Evolutionary conservation across 2,888 invertebrate genomes (phyloP).

Genomic region (Xanthia togata): DNA sequence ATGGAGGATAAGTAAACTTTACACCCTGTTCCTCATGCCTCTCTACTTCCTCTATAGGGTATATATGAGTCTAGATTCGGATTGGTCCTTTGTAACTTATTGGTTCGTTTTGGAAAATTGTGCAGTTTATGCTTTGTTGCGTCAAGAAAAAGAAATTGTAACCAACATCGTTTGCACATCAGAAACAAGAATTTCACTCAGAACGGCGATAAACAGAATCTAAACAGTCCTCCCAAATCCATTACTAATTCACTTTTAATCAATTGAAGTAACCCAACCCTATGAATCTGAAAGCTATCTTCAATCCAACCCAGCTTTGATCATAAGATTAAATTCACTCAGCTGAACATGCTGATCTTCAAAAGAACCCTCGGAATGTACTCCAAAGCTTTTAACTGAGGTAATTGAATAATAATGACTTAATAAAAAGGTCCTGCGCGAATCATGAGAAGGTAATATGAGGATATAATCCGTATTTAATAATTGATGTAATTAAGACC

Average conservation of each 20-base stretch:
- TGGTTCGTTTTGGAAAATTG: not conserved
- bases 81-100: slow-evolving; percentile 8
- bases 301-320: slow-evolving; percentile 51
- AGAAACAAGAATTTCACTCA: not conserved
- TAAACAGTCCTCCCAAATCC: not conserved
- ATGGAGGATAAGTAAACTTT: no score
- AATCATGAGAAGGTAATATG: slow-evolving; percentile 19
- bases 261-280: slow-evolving; percentile 12
- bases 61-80: not conserved
- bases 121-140: not conserved
- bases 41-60: no score
- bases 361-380: slow-evolving; percentile 47
- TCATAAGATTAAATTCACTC: slow-evolving; percentile 57
- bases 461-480: slow-evolving; percentile 3
- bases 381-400: slow-evolving; percentile 29
- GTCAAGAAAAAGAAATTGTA: not conserved
- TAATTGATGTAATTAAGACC: slow-evolving; percentile 13
- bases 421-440: slow-evolving; percentile 11
- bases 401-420: slow-evolving; percentile 54
- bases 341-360: slow-evolving; percentile 44
- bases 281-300: slow-evolving; percentile 26
- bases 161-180: not conserved
- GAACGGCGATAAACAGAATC: not conserved
- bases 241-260: slow-evolving; percentile 28
- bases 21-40: no score